phyloP scores from a whole-genome alignment of 2,113 vertebrate species.

The Tragulus kanchil region DNA sequence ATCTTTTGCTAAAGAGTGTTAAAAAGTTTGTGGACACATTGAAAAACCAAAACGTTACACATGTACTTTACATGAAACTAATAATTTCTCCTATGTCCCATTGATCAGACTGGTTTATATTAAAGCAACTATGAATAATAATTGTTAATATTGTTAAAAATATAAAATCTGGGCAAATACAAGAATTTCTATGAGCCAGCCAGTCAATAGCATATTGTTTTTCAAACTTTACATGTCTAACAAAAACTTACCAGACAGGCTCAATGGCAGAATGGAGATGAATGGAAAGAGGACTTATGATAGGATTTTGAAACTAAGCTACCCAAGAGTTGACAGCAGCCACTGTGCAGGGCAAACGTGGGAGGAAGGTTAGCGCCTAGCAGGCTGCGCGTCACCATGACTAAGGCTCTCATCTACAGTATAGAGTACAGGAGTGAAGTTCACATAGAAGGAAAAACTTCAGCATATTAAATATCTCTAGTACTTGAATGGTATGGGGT shows the following conservation, averaged over 20 bases:
- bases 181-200: not conserved
- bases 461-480: not conserved
- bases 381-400: not conserved
- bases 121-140: constrained; percentile 44
- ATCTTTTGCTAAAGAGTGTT: not conserved
- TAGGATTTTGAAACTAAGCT: constrained; percentile 31
- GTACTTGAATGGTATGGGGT: not conserved
- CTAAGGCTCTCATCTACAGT: not conserved
- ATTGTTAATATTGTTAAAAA: constrained; percentile 33
- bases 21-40: not conserved
- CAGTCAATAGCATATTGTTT: not conserved
- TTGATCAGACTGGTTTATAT: not conserved
- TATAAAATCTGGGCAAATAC: constrained; percentile 32
- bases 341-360: not conserved
- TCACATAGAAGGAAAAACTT: not conserved
- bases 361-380: not conserved
- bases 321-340: not conserved
- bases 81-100: constrained; percentile 18
- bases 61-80: constrained; percentile 14
- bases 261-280: not conserved
- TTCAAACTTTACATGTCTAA: not conserved
- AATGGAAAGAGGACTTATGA: not conserved
- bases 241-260: not conserved
- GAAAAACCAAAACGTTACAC: not conserved
- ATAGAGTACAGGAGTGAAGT: not conserved